Evolutionary conservation across 2,797 vertebrate genomes (phyloP).

Genomic region (Rhynchotus rufescens): DNA sequence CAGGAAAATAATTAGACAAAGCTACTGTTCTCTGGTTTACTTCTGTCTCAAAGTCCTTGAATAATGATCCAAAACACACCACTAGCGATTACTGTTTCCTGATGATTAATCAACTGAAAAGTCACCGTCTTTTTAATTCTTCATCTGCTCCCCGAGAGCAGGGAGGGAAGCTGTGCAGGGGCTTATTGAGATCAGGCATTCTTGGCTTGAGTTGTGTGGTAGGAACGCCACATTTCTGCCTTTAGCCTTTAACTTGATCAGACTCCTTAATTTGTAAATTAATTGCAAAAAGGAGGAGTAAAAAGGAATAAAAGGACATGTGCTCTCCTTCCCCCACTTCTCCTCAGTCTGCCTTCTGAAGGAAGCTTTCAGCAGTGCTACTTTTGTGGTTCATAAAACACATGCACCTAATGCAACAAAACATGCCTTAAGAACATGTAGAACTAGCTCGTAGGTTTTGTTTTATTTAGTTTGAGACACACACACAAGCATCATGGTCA

Average conservation of each 20-base stretch:
- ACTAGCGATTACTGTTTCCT: slow-evolving; percentile 64
- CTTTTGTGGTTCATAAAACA: not conserved
- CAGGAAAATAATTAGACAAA: slow-evolving; percentile 67
- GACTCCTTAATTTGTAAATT: slow-evolving; percentile 18
- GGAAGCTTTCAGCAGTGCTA: not conserved
- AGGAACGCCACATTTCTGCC: not conserved
- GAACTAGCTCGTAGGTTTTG: not conserved
- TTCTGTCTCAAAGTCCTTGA: slow-evolving; percentile 68
- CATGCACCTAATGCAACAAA: not conserved
- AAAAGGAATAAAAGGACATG: not conserved
- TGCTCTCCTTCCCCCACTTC: not conserved
- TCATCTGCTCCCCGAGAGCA: not conserved
- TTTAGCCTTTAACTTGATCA: not conserved
- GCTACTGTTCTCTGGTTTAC: slow-evolving; percentile 35
- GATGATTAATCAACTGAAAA: slow-evolving; percentile 67
- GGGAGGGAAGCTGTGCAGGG: not conserved
- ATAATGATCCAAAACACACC: slow-evolving; percentile 67
- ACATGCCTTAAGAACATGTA: not conserved
- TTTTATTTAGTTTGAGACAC: slow-evolving; percentile 55
- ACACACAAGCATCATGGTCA: slow-evolving; percentile 10
- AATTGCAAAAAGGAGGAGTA: slow-evolving; percentile 5
- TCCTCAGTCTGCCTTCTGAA: not conserved
- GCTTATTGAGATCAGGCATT: not conserved
- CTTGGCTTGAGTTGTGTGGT: not conserved
- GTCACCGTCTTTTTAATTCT: not conserved